Conservation (phyloP, 1,140 invertebrate genomes). For the Cepaea nemoralis region DNA sequence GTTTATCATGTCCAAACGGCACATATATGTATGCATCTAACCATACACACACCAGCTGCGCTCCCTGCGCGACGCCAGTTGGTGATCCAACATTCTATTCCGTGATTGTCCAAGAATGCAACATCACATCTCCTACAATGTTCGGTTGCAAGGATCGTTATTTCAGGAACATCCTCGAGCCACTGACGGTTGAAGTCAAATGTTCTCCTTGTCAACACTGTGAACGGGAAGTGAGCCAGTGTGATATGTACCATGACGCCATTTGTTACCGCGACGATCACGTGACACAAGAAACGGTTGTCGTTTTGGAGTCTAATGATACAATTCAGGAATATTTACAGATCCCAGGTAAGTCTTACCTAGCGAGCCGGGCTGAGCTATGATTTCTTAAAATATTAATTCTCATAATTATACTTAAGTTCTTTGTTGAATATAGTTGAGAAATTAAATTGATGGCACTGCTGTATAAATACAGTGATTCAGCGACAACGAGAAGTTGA, state of each 20-base stretch:
- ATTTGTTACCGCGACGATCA: not conserved
- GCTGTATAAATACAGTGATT: no score
- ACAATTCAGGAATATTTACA: no score
- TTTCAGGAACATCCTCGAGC: not conserved
- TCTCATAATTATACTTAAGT: no score
- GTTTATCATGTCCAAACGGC: not conserved
- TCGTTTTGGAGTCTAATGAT: no score
- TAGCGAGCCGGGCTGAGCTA: no score
- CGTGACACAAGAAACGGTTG: no score
- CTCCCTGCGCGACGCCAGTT: not conserved
- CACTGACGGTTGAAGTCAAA: not conserved
- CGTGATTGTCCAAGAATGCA: not conserved
- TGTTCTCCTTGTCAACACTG: not conserved
- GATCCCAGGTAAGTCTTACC: no score
- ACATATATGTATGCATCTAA: not conserved
- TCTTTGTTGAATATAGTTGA: no score
- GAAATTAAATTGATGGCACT: no score
- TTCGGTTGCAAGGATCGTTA: not conserved
- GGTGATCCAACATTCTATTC: not conserved
- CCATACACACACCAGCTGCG: not conserved
- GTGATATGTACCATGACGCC: not conserved
- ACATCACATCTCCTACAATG: not conserved
- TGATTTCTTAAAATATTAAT: no score
- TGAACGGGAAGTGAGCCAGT: not conserved
- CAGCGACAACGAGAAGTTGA: no score